Evolutionary conservation across 2,113 vertebrate species (phyloP), one percentile per base, ranked within the genome.

Genomic region (Rhea americana): DNA sequence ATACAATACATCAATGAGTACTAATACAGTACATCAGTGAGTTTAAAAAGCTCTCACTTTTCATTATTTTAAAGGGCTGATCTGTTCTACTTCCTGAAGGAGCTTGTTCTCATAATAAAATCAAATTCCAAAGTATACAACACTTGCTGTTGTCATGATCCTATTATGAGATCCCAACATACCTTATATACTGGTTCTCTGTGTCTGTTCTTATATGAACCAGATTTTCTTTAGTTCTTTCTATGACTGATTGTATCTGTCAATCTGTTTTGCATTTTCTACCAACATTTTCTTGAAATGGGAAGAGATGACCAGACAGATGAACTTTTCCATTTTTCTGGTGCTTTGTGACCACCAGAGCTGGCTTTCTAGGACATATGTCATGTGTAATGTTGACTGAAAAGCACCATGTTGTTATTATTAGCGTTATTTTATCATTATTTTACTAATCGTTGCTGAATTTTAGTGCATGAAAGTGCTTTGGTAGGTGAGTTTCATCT

Each of bases 361-460:
- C 25, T 91, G 89, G 62, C 35, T 93, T 91, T 94, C 67, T 85
- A 78, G 35, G 43, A 32, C 15, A 39, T 68, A 82, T 67, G 71
- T 91, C 37, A 80, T 15, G 47, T 20, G 8, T 59, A 63, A 51
- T 15, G 7, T 75, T 91, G 56, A 87, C 50, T 50, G 59, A 88
- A 28, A 78, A 95, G 17, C 47, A 61, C 32, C 32, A 53, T n/a
- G 5, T 8, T 78, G 51, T n/a, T 47, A 50, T 55, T 43, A 28
- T n/a, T 76, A 66, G 21, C 20, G 58, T 66, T 76, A 58, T 66
- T 94, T 91, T 83, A 71, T 88, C 30, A 59, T 7, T 4, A 17
- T 62, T 92, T 58, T 77, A 56, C 9, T 35, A 65, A 90, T 89
- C 70, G 91, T 90, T 94, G 17, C 51, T 92, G 71, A 85, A 66